Evolutionary conservation across 64 coral and sea anemone species (phyloP).

Genomic region (Actinia tenebrosa): DNA sequence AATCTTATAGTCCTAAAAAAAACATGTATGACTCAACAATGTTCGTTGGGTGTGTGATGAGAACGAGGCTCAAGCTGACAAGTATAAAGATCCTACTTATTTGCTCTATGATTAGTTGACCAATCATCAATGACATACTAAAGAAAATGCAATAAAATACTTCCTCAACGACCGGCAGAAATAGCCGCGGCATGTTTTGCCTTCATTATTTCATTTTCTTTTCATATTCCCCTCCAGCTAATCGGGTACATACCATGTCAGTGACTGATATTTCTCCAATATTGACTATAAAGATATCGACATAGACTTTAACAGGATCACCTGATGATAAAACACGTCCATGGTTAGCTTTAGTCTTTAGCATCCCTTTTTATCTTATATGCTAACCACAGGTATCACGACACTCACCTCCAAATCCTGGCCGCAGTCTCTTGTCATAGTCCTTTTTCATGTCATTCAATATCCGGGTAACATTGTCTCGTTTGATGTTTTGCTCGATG

Average conservation of each 20-base stretch:
- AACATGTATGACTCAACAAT: background rate
- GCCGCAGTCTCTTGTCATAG: constrained; percentile 20
- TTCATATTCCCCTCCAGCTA: background rate
- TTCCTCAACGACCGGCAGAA: too few species aligned
- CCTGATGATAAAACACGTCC: constrained; percentile 27
- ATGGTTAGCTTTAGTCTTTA: background rate
- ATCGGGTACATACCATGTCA: constrained; percentile 51
- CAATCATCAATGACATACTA: too few species aligned
- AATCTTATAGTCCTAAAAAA: constrained; percentile 42
- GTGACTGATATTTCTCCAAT: constrained; percentile 73
- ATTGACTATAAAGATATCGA: constrained; percentile 51
- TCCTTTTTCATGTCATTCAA: background rate
- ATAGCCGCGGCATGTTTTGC: too few species aligned
- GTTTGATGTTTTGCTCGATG: background rate
- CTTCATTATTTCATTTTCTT: too few species aligned
- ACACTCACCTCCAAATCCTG: constrained; percentile 18
- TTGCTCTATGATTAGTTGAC: too few species aligned
- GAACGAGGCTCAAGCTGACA: too few species aligned
- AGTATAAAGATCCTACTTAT: too few species aligned
- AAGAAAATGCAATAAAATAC: too few species aligned
- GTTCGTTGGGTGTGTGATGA: too few species aligned
- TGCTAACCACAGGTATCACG: background rate
- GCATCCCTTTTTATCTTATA: too few species aligned
- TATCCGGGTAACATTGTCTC: background rate
- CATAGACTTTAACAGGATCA: constrained; percentile 34